Conservation (phyloP, 2,888 invertebrate genomes). For the Phyto melanocephala region DNA sequence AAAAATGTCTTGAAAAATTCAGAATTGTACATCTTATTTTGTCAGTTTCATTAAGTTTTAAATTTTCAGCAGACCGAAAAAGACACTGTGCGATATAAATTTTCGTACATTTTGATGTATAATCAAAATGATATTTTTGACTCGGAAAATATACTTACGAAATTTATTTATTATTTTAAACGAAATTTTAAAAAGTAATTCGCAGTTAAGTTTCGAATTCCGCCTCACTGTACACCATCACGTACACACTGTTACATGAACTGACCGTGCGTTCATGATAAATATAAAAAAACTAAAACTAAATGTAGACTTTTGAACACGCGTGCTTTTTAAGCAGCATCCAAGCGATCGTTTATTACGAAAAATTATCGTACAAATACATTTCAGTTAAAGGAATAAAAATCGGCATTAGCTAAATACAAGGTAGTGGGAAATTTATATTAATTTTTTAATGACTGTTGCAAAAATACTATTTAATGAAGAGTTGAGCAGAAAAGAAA, state of each 20-base stretch:
- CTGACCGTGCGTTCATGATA: not conserved
- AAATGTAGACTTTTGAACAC: constrained; percentile 33
- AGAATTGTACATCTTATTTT: no score
- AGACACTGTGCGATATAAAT: no score
- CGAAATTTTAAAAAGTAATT: no score
- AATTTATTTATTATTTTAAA: no score
- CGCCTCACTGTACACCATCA: not conserved
- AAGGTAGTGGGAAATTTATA: constrained; percentile 26
- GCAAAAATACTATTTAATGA: not conserved
- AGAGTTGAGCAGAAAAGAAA: not conserved
- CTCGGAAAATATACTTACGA: no score
- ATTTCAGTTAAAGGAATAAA: not conserved
- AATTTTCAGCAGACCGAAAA: no score
- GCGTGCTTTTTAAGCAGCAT: constrained; percentile 22
- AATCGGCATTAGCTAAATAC: constrained; percentile 9
- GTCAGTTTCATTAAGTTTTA: no score
- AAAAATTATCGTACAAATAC: not conserved
- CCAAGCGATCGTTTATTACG: not conserved
- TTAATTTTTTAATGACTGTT: constrained; percentile 18
- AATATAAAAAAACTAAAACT: not conserved
- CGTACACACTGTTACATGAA: constrained; percentile 33
- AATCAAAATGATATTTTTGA: no score
- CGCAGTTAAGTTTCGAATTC: no score
- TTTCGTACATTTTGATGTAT: no score
- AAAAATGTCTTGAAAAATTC: no score